Base-by-base conservation (phyloP, 2,113 vertebrate species). In the Speoplatyrhinus poulsoni region DNA sequence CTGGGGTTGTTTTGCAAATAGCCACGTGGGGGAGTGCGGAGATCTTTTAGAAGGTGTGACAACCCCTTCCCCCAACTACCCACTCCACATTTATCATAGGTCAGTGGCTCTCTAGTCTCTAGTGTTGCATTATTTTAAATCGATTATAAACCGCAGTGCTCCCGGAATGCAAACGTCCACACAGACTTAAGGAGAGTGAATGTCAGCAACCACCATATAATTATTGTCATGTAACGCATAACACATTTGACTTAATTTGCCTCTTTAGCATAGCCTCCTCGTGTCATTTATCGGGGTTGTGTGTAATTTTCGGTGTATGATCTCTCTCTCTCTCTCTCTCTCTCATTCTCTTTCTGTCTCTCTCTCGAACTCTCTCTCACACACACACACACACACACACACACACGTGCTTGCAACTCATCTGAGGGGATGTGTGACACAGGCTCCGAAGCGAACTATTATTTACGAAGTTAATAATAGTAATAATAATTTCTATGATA, bases 11-110 rank as follows among this genome's bases (percentile, higher is more conserved):
- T 90, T 91, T 69, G 90, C 87, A 82, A 79, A 79, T 92, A 92
- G 92, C 93, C 95, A 92, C 95, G 90, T 92, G 95, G 94, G 94
- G 93, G 91, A 93, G 92, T 93, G 84, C 82, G 78, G 87, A 65
- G 90, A 90, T 90, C 86, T 90, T 82, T 88, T 79, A 84, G 79
- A 82, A 87, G 70, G 72, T 53, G 62, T 75, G 46, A 41, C 73
- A 74, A 47, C 8, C 62, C 77, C 76, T 60, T n/a, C 4, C 1
- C 12, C 12, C 3, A 32, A 17, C 3, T 80, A 13, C 68, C 62
- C 63, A 46, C 72, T 69, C 75, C 79, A 87, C 87, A 79, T 86
- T 85, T 75, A 79, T 78, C 85, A 85, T 82, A 81, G 86, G 89
- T 89, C 87, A 89, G 69, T 85, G 82, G 87, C 83, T 82, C 77